phyloP scores from a whole-genome alignment of 2,888 invertebrate genomes.

The Tachina fera region DNA sequence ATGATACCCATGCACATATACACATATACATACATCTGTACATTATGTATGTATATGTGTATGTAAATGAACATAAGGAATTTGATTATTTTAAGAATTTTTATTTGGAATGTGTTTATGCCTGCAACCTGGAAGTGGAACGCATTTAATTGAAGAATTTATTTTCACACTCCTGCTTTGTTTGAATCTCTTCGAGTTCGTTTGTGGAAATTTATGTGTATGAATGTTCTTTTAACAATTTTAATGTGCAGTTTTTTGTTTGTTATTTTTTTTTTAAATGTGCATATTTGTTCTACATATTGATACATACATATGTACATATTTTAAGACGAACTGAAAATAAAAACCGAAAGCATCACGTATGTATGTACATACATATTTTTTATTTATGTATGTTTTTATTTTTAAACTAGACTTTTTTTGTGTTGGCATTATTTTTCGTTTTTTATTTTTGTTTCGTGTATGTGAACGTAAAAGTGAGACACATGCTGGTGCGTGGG shows the following conservation, averaged over 20 bases:
- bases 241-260: constrained; percentile 5
- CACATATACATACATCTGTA: too few relatives aligned
- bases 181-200: background rate
- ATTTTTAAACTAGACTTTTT: constrained; percentile 8
- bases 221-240: background rate
- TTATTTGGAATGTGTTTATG: background rate
- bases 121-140: background rate
- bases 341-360: constrained; percentile 9
- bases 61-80: too few relatives aligned
- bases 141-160: background rate
- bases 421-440: background rate
- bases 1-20: too few relatives aligned
- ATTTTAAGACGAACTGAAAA: constrained; percentile 45
- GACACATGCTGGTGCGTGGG: constrained; percentile 49
- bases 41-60: too few relatives aligned
- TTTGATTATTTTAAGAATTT: too few relatives aligned
- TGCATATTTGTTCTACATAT: constrained; percentile 59
- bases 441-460: background rate
- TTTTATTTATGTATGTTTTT: constrained; percentile 22
- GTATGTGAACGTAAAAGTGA: constrained; percentile 13
- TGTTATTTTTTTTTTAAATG: constrained; percentile 20
- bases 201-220: background rate
- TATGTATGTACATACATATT: background rate
- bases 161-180: background rate
- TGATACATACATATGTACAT: too few relatives aligned